phyloP scores from a whole-genome alignment of 2,797 vertebrate genomes.

The Otus scops region DNA sequence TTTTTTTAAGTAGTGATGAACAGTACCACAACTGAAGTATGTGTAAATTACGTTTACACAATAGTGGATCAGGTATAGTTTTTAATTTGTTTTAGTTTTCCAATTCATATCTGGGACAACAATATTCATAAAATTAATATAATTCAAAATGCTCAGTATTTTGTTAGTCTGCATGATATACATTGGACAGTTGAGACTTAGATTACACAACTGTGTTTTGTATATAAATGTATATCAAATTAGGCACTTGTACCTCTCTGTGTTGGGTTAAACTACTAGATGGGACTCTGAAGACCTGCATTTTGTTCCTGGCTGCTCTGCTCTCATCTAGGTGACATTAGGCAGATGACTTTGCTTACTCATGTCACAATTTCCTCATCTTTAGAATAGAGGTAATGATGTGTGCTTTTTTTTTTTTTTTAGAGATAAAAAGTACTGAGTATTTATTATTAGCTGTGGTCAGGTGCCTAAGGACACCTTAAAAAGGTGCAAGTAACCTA shows the following conservation, averaged over 20 bases:
- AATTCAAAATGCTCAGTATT: neutral
- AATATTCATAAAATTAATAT: neutral
- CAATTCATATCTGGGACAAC: neutral
- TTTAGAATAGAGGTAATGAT: neutral
- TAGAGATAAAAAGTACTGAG: neutral
- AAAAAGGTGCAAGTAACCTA: conserved; percentile 62
- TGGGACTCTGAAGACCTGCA: neutral
- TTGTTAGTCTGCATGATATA: neutral
- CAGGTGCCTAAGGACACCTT: conserved; percentile 40
- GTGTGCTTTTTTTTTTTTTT: neutral
- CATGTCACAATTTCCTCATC: conserved; percentile 3
- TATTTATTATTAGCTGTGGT: conserved; percentile 60
- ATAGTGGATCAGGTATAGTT: neutral
- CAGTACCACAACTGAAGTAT: neutral
- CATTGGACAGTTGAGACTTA: neutral
- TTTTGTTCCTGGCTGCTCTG: neutral
- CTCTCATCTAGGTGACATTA: conserved; percentile 22
- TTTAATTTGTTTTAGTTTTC: neutral
- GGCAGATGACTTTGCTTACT: conserved; percentile 18
- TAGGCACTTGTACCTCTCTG: neutral
- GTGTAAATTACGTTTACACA: neutral
- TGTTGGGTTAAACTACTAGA: neutral
- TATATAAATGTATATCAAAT: neutral
- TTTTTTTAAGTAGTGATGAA: neutral
- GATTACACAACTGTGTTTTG: neutral